Evolutionary conservation across 1,140 invertebrate species (phyloP).

Genomic region (Phenacoccus solenopsis): DNA sequence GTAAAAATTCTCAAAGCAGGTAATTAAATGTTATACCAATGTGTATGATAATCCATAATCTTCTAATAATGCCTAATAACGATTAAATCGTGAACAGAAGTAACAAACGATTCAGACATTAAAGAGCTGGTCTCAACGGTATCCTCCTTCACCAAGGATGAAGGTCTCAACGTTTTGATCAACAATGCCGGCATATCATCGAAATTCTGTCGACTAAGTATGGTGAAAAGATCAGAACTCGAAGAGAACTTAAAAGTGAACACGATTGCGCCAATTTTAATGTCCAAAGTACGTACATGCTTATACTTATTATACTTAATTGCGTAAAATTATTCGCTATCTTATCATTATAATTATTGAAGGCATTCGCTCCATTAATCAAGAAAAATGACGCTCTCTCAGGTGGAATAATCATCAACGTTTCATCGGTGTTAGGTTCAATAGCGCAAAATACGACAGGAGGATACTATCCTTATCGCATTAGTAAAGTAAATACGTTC

Average conservation of each 20-base stretch:
- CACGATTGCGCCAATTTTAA: slow-evolving; percentile 65
- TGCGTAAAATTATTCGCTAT: slow-evolving; percentile 37
- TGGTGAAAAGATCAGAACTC: slow-evolving; percentile 56
- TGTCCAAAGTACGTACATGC: slow-evolving; percentile 67
- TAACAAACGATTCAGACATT: slow-evolving; percentile 47
- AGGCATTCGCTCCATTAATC: not conserved
- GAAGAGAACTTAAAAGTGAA: slow-evolving; percentile 57
- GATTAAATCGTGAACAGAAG: slow-evolving; percentile 49
- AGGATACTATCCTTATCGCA: slow-evolving; percentile 68
- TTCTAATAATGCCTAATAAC: too few species aligned
- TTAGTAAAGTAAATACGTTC: slow-evolving; percentile 54
- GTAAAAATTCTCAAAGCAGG: slow-evolving; percentile 53
- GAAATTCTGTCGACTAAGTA: slow-evolving; percentile 54
- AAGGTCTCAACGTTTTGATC: slow-evolving; percentile 67
- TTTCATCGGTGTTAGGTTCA: slow-evolving; percentile 69
- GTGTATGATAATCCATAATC: too few species aligned
- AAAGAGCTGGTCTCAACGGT: slow-evolving; percentile 44
- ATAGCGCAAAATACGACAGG: slow-evolving; percentile 58
- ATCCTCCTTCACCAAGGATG: slow-evolving; percentile 42
- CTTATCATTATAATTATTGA: too few species aligned
- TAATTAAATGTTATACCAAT: slow-evolving; percentile 32
- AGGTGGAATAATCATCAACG: slow-evolving; percentile 56
- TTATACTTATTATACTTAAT: too few species aligned
- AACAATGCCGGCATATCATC: slow-evolving; percentile 73
- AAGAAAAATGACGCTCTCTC: not conserved